Base-by-base conservation (phyloP, 2,797 vertebrate species). In the Lophius americanus region DNA sequence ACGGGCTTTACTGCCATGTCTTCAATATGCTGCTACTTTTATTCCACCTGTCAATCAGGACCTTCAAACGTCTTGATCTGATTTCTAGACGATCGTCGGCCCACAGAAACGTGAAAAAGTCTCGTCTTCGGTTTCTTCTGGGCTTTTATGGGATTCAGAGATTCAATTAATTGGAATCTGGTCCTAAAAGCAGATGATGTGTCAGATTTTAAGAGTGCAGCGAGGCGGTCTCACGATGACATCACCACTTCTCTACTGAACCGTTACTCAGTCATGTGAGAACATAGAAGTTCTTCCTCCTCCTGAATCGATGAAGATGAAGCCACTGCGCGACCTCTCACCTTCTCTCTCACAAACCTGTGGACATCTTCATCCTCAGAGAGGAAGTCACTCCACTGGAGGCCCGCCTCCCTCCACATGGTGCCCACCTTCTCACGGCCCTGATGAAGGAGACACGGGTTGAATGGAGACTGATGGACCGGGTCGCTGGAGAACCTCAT, bases 311-410 rank as follows among this genome's bases (percentile, higher is more conserved):
- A 37, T 23, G 13, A 44, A 23, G 23, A 23, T n/a, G 7, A 9
- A n/a, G 7, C 4, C n/a, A 7, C n/a, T 5, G 33, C 37, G 23
- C 9, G 4, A 43, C 52, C 7, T 51, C 82, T 81, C 74, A 99
- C 98, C 95, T 97, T 91, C 55, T 98, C 95, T 11, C 94, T 94
- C 76, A 98, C 92, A 83, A 99, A 99, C 81, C 96, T 94, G 87
- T 96, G 94, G 75, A 98, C 59, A 3, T 99, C 97, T 76, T 95
- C 91, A 52, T 95, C 95, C 81, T 96, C 94, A 0, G 95, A 94
- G 3, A 99, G 92, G 90, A 99, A 97, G 77, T 98, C 96, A 68
- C 95, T 97, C 98, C 98, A 99, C 79, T 79, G 92, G 41, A 99
- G 94, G 35, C 94, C 95, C 0, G 95, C 95, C 10, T 98, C 96